These are phyloP conservation scores for Heliconius ethilla DNA, from an alignment of 2,888 invertebrate genomes.

Conservation along the genomic window DNA sequence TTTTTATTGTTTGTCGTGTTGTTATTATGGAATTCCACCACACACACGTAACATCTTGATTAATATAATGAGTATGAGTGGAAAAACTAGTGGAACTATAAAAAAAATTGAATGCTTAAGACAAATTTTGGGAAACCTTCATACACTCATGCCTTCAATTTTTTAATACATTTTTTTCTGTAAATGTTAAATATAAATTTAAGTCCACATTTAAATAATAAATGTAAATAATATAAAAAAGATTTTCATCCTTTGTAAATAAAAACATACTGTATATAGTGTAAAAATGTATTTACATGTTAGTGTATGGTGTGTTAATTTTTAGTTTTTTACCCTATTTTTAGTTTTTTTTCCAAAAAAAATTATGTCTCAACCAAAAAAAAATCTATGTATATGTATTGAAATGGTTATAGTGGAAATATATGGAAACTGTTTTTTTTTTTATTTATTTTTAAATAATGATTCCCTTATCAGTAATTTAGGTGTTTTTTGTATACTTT, in stretches of 20 bases:
- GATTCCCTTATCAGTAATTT: background rate
- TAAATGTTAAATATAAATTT: slow-evolving; percentile 22
- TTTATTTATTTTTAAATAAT: background rate
- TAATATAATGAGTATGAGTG: background rate
- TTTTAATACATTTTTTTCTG: background rate
- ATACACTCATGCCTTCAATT: background rate
- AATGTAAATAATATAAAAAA: slow-evolving; percentile 48
- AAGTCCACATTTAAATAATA: slow-evolving; percentile 19
- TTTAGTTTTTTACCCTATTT: slow-evolving; percentile 63
- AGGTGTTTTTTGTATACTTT: background rate
- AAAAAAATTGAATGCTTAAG: too few relatives aligned
- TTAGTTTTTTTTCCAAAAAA: slow-evolving; percentile 52
- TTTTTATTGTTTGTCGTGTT: too few relatives aligned
- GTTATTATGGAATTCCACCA: too few relatives aligned
- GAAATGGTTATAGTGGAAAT: background rate
- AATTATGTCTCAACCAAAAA: slow-evolving; percentile 57
- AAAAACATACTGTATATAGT: slow-evolving; percentile 60
- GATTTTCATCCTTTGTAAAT: slow-evolving; percentile 62
- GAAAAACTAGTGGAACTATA: background rate
- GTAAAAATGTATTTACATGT: slow-evolving; percentile 60
- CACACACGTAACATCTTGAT: background rate
- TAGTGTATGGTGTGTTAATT: slow-evolving; percentile 65
- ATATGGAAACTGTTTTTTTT: background rate
- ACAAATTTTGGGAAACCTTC: background rate
- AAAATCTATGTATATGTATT: slow-evolving; percentile 4